Evolutionary conservation across 2,888 invertebrate species (phyloP).

Genomic region (Pheosia tremula): DNA sequence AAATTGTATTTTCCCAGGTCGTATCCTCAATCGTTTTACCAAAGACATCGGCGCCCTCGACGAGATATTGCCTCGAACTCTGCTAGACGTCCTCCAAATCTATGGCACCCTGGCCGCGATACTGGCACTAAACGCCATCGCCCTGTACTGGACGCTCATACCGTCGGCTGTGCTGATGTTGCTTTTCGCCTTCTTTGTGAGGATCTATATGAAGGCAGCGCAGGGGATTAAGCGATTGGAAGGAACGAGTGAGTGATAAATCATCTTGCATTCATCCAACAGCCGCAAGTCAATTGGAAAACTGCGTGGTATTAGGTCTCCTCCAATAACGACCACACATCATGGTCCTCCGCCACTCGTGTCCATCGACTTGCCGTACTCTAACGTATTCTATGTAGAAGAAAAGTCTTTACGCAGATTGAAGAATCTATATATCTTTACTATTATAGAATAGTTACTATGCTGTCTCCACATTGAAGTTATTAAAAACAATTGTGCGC

Average conservation of each 20-base stretch:
- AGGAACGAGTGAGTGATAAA: conserved; percentile 82
- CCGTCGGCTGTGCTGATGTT: conserved; percentile 84
- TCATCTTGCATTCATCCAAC: too few relatives aligned
- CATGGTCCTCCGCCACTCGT: too few relatives aligned
- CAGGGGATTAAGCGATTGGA: conserved; percentile 88
- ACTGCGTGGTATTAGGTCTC: too few relatives aligned
- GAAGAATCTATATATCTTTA: too few relatives aligned
- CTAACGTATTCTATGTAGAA: too few relatives aligned
- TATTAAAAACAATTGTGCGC: too few relatives aligned
- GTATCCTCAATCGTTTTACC: conserved; percentile 91
- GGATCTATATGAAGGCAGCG: conserved; percentile 87
- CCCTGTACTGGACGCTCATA: conserved; percentile 84
- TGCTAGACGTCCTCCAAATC: conserved; percentile 87
- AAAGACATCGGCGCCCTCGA: conserved; percentile 94
- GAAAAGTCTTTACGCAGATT: too few relatives aligned
- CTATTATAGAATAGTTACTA: too few relatives aligned
- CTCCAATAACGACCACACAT: too few relatives aligned
- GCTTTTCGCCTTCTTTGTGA: conserved; percentile 85
- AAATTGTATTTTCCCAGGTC: conserved; percentile 66
- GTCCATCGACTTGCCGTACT: too few relatives aligned
- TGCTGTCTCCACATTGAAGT: too few relatives aligned
- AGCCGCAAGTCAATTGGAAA: too few relatives aligned
- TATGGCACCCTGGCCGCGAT: conserved; percentile 80
- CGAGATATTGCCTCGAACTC: conserved; percentile 88
- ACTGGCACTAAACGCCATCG: conserved; percentile 85